A percentile compares a stretch with the other conserved stretches of the same genome.
Conservation (phyloP, 2,113 vertebrate species). For the Desmodus rotundus region DNA sequence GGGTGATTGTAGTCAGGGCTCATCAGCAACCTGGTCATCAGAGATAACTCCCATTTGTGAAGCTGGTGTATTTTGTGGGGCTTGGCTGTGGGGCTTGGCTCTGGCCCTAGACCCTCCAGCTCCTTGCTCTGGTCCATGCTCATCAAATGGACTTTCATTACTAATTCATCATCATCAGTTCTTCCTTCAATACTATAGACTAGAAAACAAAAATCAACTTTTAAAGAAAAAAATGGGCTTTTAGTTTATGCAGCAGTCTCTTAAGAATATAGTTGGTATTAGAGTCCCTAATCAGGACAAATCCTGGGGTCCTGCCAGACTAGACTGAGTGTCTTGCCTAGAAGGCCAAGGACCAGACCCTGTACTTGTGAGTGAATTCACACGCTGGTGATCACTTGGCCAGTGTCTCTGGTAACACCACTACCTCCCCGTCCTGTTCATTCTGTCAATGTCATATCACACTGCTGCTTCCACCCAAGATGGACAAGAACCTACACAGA, state of each 20-base stretch:
- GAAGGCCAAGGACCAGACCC: neutral
- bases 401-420: neutral
- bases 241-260: neutral
- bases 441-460: neutral
- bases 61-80: neutral
- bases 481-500: neutral
- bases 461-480: neutral
- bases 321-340: neutral
- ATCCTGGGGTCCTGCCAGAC: neutral
- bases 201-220: neutral
- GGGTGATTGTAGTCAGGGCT: neutral
- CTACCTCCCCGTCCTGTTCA: neutral
- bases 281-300: neutral
- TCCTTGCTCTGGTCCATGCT: neutral
- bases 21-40: neutral
- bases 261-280: neutral
- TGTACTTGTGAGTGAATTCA: neutral
- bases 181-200: neutral
- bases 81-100: neutral
- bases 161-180: neutral
- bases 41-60: neutral
- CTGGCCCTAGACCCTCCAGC: neutral
- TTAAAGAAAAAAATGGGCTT: neutral
- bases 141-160: neutral
- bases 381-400: neutral